phyloP scores from a whole-genome alignment of 2,797 vertebrate species.

The Discoglossus pictus region DNA sequence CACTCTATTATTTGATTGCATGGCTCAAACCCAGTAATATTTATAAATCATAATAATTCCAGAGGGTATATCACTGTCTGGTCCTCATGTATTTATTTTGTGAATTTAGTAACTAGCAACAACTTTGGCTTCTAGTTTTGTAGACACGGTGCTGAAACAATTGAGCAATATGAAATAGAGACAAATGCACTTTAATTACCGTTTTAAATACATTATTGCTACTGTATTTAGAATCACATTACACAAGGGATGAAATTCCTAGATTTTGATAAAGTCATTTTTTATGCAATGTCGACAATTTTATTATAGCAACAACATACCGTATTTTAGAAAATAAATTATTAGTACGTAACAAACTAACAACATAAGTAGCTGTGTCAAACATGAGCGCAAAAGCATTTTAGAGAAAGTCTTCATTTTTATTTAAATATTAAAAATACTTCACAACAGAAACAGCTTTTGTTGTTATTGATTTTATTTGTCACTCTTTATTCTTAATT shows the following conservation, averaged over 20 bases:
- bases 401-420: too few species aligned
- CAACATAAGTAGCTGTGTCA: too few species aligned
- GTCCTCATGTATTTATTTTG: constrained; percentile 59
- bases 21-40: constrained; percentile 57
- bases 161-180: constrained; percentile 62
- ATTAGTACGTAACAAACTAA: too few species aligned
- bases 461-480: too few species aligned
- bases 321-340: too few species aligned
- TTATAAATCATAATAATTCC: constrained; percentile 58
- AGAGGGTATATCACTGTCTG: constrained; percentile 57
- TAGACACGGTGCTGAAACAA: constrained; percentile 52
- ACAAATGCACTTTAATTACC: constrained; percentile 62
- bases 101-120: constrained; percentile 62
- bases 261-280: too few species aligned
- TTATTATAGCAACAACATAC: too few species aligned
- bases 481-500: too few species aligned
- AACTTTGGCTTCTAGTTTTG: constrained; percentile 60
- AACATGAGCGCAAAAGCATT: too few species aligned
- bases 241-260: constrained; percentile 47
- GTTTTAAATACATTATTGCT: constrained; percentile 54
- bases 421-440: too few species aligned
- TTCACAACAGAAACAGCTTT: too few species aligned
- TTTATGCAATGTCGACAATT: too few species aligned
- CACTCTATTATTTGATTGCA: constrained; percentile 47
- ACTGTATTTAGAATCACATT: constrained; percentile 44